Evolutionary conservation across 2,888 invertebrate species (phyloP), one percentile per base, ranked within the genome.

Genomic region (Drosophila phalerata): DNA sequence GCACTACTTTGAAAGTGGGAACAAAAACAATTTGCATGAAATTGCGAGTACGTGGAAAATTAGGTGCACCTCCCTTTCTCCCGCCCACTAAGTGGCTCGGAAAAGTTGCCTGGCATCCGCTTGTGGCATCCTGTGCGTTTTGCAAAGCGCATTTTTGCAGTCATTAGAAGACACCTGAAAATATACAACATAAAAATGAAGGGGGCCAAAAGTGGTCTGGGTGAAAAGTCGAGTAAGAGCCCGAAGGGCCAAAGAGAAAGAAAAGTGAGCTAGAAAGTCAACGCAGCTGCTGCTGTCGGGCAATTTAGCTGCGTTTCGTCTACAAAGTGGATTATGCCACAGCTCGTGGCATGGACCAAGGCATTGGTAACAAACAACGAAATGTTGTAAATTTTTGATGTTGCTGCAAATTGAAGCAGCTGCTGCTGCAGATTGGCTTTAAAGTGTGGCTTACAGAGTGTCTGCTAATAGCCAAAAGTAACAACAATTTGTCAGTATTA

Each of bases 141-240:
- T 65, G 73, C 64, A 57, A 69, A 79, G 84, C 74, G 72, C 86
- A 88, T 83, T 85, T 82, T 70, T 76, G 74, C 76, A 80, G 74
- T 85, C 87, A 85, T 81, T 85, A 84, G 85, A 79, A 71, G 77
- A 67, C 73, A 77, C 79, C 84, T 69, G 71, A 64, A 82, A 82
- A 58, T 78, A 74, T 77, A 77, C 82, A 75, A 58, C 61, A 66
- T 56, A 71, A 68, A 69, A 63, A 52, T 55, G 52, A 37, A 40
- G 40, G 42, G 42, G 58, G 42, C 64, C 69, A 60, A 56, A 77
- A 78, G 70, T 77, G 70, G 48, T 51, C 65, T 66, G 75, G 75
- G 47, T 74, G 51, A 65, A 19, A 60, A 63, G 32, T 32, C 49
- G 53, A 69, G 53, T 48, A 49, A 62, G 38, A 40, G 53, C 32